phyloP scores from a whole-genome alignment of 2,888 invertebrate genomes.

The Tipula unca region DNA sequence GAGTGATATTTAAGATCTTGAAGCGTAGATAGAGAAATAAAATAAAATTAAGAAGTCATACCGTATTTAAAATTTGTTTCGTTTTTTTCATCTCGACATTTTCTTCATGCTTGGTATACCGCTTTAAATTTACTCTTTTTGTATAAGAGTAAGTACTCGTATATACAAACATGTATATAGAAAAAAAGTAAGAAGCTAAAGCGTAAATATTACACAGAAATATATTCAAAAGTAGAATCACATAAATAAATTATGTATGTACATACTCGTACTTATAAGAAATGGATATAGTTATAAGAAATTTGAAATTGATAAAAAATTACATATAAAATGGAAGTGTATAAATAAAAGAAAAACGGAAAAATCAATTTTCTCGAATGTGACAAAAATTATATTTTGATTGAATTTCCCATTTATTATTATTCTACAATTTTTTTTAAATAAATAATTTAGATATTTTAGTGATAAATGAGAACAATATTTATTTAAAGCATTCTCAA shows the following conservation, averaged over 20 bases:
- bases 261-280: not conserved
- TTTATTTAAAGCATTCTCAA: not conserved
- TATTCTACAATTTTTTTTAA: not conserved
- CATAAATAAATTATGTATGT: not conserved
- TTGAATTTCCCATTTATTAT: not conserved
- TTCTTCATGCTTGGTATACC: not conserved
- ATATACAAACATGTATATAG: not conserved
- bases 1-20: not conserved
- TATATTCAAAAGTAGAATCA: not conserved
- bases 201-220: not conserved
- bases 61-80: not conserved
- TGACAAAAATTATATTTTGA: slow-evolving; percentile 4
- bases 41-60: not conserved
- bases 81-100: not conserved
- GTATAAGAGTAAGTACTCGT: not conserved
- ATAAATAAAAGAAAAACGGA: not conserved
- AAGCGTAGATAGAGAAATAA: not conserved
- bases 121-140: not conserved
- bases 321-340: not conserved
- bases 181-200: not conserved
- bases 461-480: not conserved
- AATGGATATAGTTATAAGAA: not conserved
- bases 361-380: not conserved
- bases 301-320: not conserved
- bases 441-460: not conserved